phyloP scores from a whole-genome alignment of 2,888 invertebrate species.

The Netelia fuscicornis region DNA sequence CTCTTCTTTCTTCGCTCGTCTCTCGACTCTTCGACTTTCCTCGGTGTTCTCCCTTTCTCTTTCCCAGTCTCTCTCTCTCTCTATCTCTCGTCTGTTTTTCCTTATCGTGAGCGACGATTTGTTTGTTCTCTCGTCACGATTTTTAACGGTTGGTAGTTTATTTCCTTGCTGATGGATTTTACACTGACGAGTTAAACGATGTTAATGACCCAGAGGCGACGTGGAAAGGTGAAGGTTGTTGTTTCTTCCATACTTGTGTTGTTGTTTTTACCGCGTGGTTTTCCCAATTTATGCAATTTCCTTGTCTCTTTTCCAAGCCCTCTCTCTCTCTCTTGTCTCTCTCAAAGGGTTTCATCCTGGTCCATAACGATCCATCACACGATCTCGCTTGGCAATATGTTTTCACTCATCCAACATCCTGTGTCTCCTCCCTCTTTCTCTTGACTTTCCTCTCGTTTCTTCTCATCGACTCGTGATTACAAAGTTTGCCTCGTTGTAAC shows the following conservation, averaged over 20 bases:
- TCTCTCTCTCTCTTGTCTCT: conserved; percentile 57
- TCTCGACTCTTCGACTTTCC: conserved; percentile 56
- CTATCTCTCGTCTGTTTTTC: no score
- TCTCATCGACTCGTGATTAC: neutral
- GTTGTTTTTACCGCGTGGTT: conserved; percentile 37
- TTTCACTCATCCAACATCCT: conserved; percentile 35
- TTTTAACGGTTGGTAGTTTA: neutral
- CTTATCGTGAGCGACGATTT: neutral
- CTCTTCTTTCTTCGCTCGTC: conserved; percentile 12
- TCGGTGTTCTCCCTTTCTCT: conserved; percentile 14
- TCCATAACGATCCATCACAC: conserved; percentile 24
- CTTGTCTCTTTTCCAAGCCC: conserved; percentile 50
- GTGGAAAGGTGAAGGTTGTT: conserved; percentile 37
- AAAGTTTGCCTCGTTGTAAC: neutral
- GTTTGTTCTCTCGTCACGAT: conserved; percentile 3
- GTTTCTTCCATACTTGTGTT: conserved; percentile 16
- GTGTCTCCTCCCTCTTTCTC: conserved; percentile 49
- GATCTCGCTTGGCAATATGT: conserved; percentile 22
- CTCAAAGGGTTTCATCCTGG: conserved; percentile 44
- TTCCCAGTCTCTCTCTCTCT: no score
- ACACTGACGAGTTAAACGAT: conserved; percentile 49
- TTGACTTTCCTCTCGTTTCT: conserved; percentile 43
- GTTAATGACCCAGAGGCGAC: conserved; percentile 42
- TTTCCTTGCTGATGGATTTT: conserved; percentile 16
- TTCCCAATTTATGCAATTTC: conserved; percentile 41